A percentile compares a stretch with the other conserved stretches of the same genome.
phyloP scores from a whole-genome alignment of 1,140 invertebrate species.

The Oedothorax gibbosus region DNA sequence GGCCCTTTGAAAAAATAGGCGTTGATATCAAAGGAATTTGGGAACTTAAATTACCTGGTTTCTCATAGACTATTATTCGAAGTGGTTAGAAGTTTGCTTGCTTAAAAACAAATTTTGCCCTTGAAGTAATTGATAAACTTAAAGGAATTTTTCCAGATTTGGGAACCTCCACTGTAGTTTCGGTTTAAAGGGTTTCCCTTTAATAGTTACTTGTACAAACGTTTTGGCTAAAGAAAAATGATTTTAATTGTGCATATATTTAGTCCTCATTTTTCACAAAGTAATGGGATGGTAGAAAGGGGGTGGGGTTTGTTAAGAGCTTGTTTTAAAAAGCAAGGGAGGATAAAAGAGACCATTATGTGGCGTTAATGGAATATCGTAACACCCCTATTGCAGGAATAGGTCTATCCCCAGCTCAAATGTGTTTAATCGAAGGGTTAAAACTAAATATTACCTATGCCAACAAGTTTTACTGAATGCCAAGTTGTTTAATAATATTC shows the following conservation, averaged over 20 bases:
- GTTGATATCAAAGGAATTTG: conserved; percentile 20
- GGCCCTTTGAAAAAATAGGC: conserved; percentile 15
- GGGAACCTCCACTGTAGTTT: background rate
- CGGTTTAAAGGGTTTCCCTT: background rate
- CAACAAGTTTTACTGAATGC: conserved; percentile 10
- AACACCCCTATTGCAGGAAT: conserved; percentile 24
- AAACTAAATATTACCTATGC: conserved; percentile 28
- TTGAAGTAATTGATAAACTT: conserved; percentile 6
- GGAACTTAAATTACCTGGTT: conserved; percentile 1
- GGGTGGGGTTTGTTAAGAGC: background rate
- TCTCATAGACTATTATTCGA: conserved; percentile 13
- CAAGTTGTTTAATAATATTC: conserved; percentile 11
- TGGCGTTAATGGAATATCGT: background rate
- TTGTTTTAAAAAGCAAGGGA: conserved; percentile 22
- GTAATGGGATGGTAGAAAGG: conserved; percentile 13
- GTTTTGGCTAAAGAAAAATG: background rate
- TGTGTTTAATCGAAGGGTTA: conserved; percentile 32
- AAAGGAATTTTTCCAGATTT: conserved; percentile 28
- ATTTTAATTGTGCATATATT: background rate
- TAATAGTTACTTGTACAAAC: background rate
- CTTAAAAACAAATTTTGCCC: background rate
- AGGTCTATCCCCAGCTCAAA: conserved; percentile 10
- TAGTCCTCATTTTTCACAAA: background rate
- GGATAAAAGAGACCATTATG: background rate
- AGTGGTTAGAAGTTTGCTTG: background rate